phyloP scores from a whole-genome alignment of 2,113 vertebrate species.

The Tretioscincus oriximinensis region DNA sequence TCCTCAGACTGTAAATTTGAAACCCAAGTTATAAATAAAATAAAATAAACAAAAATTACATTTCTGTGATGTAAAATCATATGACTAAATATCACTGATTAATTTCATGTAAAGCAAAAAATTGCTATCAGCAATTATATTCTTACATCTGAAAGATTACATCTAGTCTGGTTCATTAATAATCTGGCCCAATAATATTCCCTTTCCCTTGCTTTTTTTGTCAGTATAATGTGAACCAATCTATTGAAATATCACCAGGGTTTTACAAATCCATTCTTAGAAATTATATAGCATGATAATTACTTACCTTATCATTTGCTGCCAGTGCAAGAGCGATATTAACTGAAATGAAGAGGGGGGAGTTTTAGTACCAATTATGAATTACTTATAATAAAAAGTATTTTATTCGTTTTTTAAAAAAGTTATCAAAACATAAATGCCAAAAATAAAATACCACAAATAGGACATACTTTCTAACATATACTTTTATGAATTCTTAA shows the following conservation, averaged over 20 bases:
- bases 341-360: constrained; percentile 70
- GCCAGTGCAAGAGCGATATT: constrained; percentile 90
- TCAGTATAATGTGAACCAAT: not conserved
- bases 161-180: not conserved
- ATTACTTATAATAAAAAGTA: not conserved
- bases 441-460: no score
- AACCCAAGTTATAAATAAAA: no score
- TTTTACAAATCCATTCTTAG: not conserved
- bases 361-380: not conserved
- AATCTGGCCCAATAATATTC: no score
- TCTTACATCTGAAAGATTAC: not conserved
- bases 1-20: not conserved
- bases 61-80: not conserved
- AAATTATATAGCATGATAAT: not conserved
- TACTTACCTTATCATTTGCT: constrained; percentile 86
- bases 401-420: no score
- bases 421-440: no score
- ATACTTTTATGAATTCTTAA: no score
- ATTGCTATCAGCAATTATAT: not conserved
- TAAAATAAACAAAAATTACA: not conserved
- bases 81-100: no score
- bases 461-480: no score
- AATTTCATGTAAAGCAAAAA: not conserved
- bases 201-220: not conserved
- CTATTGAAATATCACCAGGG: not conserved